Percentiles rank a stretch among this genome's conserved stretches.
Conservation (phyloP, 2,888 invertebrate species). For the Cosmia pyralina region DNA sequence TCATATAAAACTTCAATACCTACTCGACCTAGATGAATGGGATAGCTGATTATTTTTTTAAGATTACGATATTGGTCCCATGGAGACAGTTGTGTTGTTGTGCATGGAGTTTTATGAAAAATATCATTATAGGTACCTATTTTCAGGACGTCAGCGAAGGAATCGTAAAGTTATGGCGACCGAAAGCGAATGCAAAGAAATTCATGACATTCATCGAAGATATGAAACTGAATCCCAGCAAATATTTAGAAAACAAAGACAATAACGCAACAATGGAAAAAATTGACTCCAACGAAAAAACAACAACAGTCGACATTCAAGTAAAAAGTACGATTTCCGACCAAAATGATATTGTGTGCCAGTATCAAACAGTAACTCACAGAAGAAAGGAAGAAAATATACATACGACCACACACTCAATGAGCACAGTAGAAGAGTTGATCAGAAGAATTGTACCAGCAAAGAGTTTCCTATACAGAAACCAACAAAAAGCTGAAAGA, state of each 20-base stretch:
- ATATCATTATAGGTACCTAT: neutral
- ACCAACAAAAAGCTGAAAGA: constrained; percentile 76
- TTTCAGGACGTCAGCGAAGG: constrained; percentile 84
- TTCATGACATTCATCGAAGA: constrained; percentile 80
- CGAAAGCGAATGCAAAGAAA: constrained; percentile 81
- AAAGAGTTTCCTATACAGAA: constrained; percentile 87
- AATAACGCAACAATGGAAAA: constrained; percentile 32
- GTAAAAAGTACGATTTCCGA: constrained; percentile 44
- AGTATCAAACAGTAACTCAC: constrained; percentile 82
- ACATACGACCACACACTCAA: constrained; percentile 46
- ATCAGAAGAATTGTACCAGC: constrained; percentile 83
- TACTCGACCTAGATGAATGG: too few relatives aligned
- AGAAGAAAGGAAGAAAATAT: constrained; percentile 62
- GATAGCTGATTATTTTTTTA: neutral
- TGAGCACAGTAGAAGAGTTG: constrained; percentile 81
- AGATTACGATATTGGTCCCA: neutral
- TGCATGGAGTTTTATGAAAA: too few relatives aligned
- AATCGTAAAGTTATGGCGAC: constrained; percentile 83
- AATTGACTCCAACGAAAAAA: constrained; percentile 56
- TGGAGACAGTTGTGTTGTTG: neutral
- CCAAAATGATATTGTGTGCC: constrained; percentile 70
- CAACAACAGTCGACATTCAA: constrained; percentile 41
- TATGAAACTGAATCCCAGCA: constrained; percentile 77
- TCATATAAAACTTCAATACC: too few relatives aligned
- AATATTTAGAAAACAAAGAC: constrained; percentile 70